Percentiles rank a stretch among this genome's conserved stretches.
These are phyloP conservation scores for Telmatherina bonti DNA, from an alignment of 2,797 vertebrate species.

Conservation along the genomic window DNA sequence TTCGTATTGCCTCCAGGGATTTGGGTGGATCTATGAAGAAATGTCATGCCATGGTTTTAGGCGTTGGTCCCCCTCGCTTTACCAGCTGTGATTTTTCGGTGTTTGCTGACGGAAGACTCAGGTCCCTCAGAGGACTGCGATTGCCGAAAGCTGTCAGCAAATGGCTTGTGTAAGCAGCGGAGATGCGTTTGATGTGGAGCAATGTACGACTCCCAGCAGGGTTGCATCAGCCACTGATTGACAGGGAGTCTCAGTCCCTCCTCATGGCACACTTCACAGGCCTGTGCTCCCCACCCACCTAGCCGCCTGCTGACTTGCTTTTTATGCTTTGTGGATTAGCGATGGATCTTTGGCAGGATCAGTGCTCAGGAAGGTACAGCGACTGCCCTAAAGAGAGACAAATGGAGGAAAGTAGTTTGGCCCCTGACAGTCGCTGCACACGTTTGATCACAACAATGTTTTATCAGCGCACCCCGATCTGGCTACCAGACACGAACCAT, in stretches of 20 bases:
- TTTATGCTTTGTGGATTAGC: constrained; percentile 61
- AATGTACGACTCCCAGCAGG: constrained; percentile 53
- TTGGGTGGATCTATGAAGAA: constrained; percentile 61
- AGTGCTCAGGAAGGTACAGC: constrained; percentile 51
- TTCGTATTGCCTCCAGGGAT: constrained; percentile 53
- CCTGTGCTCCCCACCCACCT: constrained; percentile 51
- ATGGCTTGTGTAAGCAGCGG: constrained; percentile 70
- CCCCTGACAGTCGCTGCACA: constrained; percentile 40
- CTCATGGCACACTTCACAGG: constrained; percentile 58
- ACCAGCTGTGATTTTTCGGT: constrained; percentile 63
- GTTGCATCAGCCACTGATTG: constrained; percentile 69
- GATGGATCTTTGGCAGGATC: constrained; percentile 70
- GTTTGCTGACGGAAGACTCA: constrained; percentile 56
- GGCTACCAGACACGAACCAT: constrained; percentile 48
- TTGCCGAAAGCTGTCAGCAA: constrained; percentile 61
- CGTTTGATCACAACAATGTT: constrained; percentile 68
- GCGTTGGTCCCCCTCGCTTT: constrained; percentile 38
- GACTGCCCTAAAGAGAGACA: constrained; percentile 66
- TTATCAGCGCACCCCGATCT: constrained; percentile 62
- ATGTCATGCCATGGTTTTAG: constrained; percentile 65
- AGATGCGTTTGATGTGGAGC: constrained; percentile 73
- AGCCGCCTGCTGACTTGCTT: constrained; percentile 41
- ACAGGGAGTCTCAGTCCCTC: constrained; percentile 60
- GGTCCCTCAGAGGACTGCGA: constrained; percentile 40
- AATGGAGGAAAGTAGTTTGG: constrained; percentile 59